Evolutionary conservation across 2,113 vertebrate genomes (phyloP), one percentile per base, ranked within the genome.

Genomic region (Cebus imitator): DNA sequence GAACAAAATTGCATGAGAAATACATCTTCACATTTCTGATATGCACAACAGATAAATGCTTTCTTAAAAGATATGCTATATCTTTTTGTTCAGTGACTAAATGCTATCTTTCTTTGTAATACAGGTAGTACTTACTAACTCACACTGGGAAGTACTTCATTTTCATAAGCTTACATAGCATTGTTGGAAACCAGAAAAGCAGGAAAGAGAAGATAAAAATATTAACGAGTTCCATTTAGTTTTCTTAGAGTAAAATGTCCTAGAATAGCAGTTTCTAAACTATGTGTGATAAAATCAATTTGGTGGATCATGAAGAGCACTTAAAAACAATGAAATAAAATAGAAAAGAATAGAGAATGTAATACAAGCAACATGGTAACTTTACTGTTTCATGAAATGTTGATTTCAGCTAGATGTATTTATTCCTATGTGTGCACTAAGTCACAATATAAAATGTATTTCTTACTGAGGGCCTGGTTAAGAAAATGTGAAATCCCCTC

Each of bases 1-100:
- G 37, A 95, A 68, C 27, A 86, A 27, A 66, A 61, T 83, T 17
- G 76, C 14, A 55, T 30, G 10, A 64, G 52, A 85, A 84, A 61
- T 14, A 50, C 30, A 13, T 35, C 20, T 16, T 91, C 11, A 11
- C 21, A 45, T 72, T 55, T 93, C 50, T 84, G 95, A 79, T 18
- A 79, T 66, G 70, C 52, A 84, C 5, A 80, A 93, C 7, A 72
- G 37, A 70, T 43, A 52, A 50, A 52, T 18, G 17, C 25, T 89
- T 92, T 68, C 79, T 85, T 58, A 86, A 89, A 94, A 95, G 87
- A 72, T 35, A 84, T 8, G 55, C n/a, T 82, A 35, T 66, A 68
- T 17, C 35, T 61, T 90, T 81, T 75, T 85, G 73, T 52, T 75
- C 30, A 64, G 35, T 6, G 83, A 95, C 72, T 81, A 52, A 76